A percentile compares a stretch with the other conserved stretches of the same genome.
phyloP scores from a whole-genome alignment of 2,888 invertebrate species.

The Eudemis profundana region DNA sequence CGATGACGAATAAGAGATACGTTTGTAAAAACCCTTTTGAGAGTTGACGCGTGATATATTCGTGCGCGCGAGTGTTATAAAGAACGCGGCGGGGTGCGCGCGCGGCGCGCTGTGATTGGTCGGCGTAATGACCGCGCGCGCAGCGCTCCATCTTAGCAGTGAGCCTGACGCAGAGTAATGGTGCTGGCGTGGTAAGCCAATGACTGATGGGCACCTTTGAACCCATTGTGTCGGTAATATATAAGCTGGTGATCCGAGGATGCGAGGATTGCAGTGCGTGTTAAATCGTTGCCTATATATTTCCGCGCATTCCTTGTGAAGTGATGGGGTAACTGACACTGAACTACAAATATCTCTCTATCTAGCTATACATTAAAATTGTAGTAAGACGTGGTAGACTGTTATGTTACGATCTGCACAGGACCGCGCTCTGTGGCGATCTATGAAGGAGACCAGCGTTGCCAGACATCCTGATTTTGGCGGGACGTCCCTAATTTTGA shows the following conservation, averaged over 20 bases:
- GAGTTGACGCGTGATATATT: constrained; percentile 81
- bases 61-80: constrained; percentile 75
- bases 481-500: too few relatives aligned
- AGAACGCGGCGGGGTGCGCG: constrained; percentile 80
- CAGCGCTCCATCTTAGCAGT: constrained; percentile 65
- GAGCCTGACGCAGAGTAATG: constrained; percentile 77
- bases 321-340: not conserved
- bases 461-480: too few relatives aligned
- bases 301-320: constrained; percentile 7
- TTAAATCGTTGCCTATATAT: constrained; percentile 11
- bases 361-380: too few relatives aligned
- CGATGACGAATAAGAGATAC: constrained; percentile 84
- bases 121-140: constrained; percentile 71
- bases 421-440: too few relatives aligned
- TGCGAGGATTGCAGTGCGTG: constrained; percentile 20
- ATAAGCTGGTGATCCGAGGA: constrained; percentile 50
- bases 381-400: too few relatives aligned
- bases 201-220: constrained; percentile 81
- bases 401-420: too few relatives aligned
- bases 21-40: constrained; percentile 78
- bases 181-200: constrained; percentile 72
- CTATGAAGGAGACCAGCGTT: too few relatives aligned
- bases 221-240: constrained; percentile 70
- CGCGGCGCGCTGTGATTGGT: constrained; percentile 75
- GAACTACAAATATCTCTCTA: constrained; percentile 3